Evolutionary conservation across 2,113 vertebrate genomes (phyloP).

Genomic region (Nothoprocta perdicaria): DNA sequence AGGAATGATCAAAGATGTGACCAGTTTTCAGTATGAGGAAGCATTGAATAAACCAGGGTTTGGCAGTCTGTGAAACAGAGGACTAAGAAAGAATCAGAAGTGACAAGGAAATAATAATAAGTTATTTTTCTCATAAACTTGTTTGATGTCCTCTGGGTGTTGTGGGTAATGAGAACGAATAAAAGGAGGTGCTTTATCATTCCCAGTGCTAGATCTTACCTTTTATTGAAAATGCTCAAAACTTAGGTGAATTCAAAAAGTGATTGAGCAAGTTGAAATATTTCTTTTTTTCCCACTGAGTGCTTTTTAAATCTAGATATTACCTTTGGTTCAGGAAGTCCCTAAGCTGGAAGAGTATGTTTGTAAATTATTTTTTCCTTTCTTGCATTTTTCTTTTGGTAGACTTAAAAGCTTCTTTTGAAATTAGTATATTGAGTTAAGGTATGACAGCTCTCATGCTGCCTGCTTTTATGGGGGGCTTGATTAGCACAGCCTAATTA

Average conservation of each 20-base stretch:
- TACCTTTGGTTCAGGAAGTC: neutral
- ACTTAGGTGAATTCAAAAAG: neutral
- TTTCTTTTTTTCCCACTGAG: neutral
- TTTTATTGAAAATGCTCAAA: neutral
- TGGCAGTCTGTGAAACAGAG: neutral
- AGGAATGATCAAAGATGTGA: neutral
- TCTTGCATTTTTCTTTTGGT: neutral
- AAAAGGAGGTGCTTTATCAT: accelerated
- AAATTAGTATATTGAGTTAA: neutral
- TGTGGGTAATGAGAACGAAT: neutral
- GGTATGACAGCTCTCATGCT: neutral
- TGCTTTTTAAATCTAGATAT: neutral
- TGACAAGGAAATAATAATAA: neutral
- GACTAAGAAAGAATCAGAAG: neutral
- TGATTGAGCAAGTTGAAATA: neutral
- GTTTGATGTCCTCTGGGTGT: neutral
- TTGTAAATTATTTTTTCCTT: neutral
- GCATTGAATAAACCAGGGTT: neutral
- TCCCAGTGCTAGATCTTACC: neutral
- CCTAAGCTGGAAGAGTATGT: neutral
- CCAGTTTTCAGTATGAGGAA: neutral
- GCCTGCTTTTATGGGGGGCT: neutral
- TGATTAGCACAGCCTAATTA: neutral
- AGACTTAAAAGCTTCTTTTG: neutral
- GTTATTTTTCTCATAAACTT: neutral